These are phyloP conservation scores for Phymorhynchus buccinoides DNA, from an alignment of 1,140 invertebrate species.

Conservation along the genomic window DNA sequence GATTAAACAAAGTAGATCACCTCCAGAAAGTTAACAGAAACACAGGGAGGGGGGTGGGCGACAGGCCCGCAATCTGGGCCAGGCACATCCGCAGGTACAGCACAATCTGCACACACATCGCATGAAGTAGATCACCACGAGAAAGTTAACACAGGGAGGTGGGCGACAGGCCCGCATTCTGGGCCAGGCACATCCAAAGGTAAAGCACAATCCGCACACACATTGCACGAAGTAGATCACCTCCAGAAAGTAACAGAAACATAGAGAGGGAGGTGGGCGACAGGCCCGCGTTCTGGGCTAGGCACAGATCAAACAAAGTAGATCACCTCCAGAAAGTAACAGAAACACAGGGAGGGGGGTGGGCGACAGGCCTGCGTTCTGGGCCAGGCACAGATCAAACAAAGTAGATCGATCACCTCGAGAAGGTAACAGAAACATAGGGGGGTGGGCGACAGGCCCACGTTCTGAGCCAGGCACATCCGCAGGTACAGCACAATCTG, in stretches of 20 bases:
- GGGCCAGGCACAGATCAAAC: slow-evolving; percentile 81
- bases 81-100: slow-evolving; percentile 84
- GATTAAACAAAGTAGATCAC: no score
- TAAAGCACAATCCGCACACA: slow-evolving; percentile 82
- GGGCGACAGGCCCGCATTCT: slow-evolving; percentile 69
- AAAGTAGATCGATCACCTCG: no score
- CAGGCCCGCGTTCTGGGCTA: slow-evolving; percentile 74
- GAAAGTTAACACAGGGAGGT: no score
- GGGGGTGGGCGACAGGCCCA: no score
- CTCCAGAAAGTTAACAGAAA: no score
- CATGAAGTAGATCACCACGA: no score
- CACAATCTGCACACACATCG: slow-evolving; percentile 78
- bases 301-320: slow-evolving; percentile 73
- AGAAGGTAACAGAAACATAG: no score
- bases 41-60: no score
- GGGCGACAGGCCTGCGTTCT: slow-evolving; percentile 69
- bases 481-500: slow-evolving; percentile 85
- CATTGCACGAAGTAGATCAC: neutral
- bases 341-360: no score
- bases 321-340: neutral
- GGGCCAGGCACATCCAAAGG: slow-evolving; percentile 81
- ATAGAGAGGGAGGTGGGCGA: slow-evolving; percentile 51
- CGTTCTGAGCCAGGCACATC: no score
- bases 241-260: no score
- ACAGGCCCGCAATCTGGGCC: no score